Evolutionary conservation across 2,797 vertebrate species (phyloP).

Genomic region (Gymnocypris eckloni): DNA sequence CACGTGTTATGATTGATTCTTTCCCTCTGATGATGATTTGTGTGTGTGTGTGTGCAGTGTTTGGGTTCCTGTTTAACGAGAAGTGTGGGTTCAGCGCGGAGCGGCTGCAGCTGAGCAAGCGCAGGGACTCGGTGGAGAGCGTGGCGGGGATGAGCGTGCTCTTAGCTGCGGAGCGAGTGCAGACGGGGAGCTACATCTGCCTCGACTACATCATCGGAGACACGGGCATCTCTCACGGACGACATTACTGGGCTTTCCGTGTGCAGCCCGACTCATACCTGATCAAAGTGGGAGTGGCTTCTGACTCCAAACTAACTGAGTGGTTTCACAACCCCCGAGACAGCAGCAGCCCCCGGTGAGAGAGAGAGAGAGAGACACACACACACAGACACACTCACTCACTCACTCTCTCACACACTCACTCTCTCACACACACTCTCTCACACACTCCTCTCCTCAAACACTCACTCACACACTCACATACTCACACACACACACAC

Average conservation of each 20-base stretch:
- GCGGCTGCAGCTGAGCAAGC: slow-evolving; percentile 84
- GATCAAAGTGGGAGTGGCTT: slow-evolving; percentile 94
- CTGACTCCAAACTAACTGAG: slow-evolving; percentile 89
- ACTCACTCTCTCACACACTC: neutral
- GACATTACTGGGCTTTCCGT: slow-evolving; percentile 94
- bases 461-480: too few relatives aligned
- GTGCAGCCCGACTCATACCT: slow-evolving; percentile 91
- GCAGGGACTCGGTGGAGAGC: slow-evolving; percentile 89
- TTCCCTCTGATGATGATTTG: neutral
- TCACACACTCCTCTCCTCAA: too few relatives aligned
- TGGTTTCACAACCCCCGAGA: slow-evolving; percentile 93
- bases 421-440: too few relatives aligned
- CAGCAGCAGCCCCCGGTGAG: slow-evolving; percentile 90
- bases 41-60: slow-evolving; percentile 74
- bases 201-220: slow-evolving; percentile 96
- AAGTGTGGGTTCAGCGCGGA: slow-evolving; percentile 94
- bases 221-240: slow-evolving; percentile 88
- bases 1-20: neutral
- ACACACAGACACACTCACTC: too few relatives aligned
- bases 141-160: slow-evolving; percentile 89
- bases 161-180: slow-evolving; percentile 88
- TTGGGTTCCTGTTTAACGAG: slow-evolving; percentile 93
- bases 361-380: too few relatives aligned
- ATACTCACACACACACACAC: too few relatives aligned
- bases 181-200: slow-evolving; percentile 89